Conservation (phyloP, 2,888 invertebrate species). For the Neria commutata region DNA sequence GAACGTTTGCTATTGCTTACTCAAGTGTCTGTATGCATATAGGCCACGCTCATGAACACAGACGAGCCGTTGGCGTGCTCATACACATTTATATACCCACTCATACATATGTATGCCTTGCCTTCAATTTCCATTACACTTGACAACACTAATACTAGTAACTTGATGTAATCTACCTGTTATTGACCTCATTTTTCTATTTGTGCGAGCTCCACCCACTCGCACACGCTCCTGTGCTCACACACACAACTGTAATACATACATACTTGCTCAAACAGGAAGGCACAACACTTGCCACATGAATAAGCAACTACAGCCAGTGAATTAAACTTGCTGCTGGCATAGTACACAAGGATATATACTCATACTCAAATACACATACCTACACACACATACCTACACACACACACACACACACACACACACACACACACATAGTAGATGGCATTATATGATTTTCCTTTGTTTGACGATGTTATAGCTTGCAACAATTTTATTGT, state of each 20-base stretch:
- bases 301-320: neutral
- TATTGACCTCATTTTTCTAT: constrained; percentile 49
- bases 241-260: constrained; percentile 2
- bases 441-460: too few relatives aligned
- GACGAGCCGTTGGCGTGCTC: too few relatives aligned
- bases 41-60: too few relatives aligned
- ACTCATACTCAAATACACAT: neutral
- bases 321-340: neutral
- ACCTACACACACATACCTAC: neutral
- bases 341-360: too few relatives aligned
- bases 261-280: neutral
- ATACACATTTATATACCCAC: constrained; percentile 24
- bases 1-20: too few relatives aligned
- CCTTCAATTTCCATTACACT: constrained; percentile 2
- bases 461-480: too few relatives aligned
- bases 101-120: neutral
- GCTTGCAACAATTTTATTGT: too few relatives aligned
- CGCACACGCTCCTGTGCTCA: constrained; percentile 3
- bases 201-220: too few relatives aligned
- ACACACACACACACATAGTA: neutral
- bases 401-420: neutral
- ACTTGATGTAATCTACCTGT: constrained; percentile 52
- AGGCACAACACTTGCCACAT: neutral
- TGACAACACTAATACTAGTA: constrained; percentile 38
- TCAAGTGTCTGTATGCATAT: too few relatives aligned